Evolutionary conservation across 2,113 vertebrate genomes (phyloP).

Genomic region (Chloroceryle aenea): DNA sequence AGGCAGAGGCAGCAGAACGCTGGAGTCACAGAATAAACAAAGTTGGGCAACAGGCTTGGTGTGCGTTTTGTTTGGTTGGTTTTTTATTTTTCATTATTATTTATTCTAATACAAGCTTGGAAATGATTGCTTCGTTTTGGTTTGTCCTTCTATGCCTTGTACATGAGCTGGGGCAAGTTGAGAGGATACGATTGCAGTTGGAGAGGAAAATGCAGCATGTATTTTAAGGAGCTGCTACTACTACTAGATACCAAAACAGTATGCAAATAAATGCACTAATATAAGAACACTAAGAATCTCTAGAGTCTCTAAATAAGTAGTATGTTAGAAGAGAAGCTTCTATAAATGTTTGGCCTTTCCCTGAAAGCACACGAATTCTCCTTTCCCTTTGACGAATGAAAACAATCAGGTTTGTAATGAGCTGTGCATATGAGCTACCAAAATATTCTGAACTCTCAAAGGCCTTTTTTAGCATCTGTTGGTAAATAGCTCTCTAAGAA

Average conservation of each 20-base stretch:
- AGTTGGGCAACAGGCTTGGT: background rate
- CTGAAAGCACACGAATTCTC: background rate
- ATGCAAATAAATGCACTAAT: background rate
- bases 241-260: background rate
- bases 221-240: background rate
- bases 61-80: background rate
- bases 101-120: background rate
- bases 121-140: background rate
- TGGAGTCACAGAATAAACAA: background rate
- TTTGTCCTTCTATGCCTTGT: background rate
- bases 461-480: background rate
- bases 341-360: background rate
- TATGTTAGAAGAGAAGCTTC: background rate
- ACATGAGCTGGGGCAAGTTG: background rate
- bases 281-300: background rate
- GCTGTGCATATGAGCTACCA: background rate
- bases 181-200: background rate
- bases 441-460: background rate
- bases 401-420: background rate
- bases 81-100: too few species aligned
- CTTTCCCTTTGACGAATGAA: background rate
- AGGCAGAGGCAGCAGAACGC: constrained; percentile 30
- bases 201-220: background rate
- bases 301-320: background rate
- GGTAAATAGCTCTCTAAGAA: background rate